Evolutionary conservation across 1,140 invertebrate species (phyloP), one percentile per base, ranked within the genome.

Genomic region (Trachelipus rathkii): DNA sequence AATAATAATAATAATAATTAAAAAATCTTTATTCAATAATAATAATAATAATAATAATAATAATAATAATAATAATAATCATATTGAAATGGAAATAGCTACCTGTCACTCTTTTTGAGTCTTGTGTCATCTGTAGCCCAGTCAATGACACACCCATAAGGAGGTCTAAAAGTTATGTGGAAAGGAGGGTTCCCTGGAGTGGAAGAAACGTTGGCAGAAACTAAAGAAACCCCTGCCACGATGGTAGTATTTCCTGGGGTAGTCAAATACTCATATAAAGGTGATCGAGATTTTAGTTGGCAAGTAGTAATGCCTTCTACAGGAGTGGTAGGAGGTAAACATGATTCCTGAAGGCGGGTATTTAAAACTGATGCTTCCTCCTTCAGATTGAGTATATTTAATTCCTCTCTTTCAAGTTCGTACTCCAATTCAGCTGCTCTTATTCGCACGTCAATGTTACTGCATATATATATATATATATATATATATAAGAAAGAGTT

Each of bases 381-480:
- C 76, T 92, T 87, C 76, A 95, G 85, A 24, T 92, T 93, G 74
- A 95, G 86, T 82, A 95, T 86, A 84, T 94, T 93, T 70, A 95
- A 85, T 85, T 95, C 94, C 84, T 95, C 94, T 21, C 93, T 87
- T 0, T 93, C 93, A 46, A 95, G 85, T 83, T 93, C 90, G 84
- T 94, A 95, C 82, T 95, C 93, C 77, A 95, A 84, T 85, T 95
- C 94, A 0, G 94, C 94, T 83, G 95, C 93, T 81, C 93, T 90
- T 82, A 95, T 95, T 77, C 93, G 87, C n/a, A 92, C 89, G 83
- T 95, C 93, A 73, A 95, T 94, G 83, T 95, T 95, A 82, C 93
- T 95, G 85, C 33, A 33, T 33, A 33, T 33, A 33, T 33, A 33
- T 33, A 33, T 33, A 33, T 33, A 33, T 33, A 33, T 33, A 33